Base-by-base conservation (phyloP, 2,888 invertebrate genomes). In the Lasioglossum calceatum region DNA sequence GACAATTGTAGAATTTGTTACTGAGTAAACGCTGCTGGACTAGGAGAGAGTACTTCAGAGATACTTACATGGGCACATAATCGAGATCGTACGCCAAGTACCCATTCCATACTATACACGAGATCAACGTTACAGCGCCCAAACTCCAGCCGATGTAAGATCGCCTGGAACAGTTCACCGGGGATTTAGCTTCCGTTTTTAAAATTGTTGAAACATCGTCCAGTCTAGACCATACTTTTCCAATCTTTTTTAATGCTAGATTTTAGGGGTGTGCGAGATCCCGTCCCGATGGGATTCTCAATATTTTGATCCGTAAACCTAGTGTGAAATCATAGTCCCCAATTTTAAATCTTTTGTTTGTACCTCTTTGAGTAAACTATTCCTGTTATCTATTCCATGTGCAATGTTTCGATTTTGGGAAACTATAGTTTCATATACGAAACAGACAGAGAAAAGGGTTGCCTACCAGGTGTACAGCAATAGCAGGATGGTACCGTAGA, bases 1-100 rank as follows among this genome's bases (percentile, higher is more conserved):
- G 27, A 32, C 32, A n/a, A 73, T 32, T 58, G 61, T 44, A 71
- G 14, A 27, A 4, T 47, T 64, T 8, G 8, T 4, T 14, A 0
- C 1, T 3, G 8, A 36, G 36, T 19, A 19, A 36, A 4, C 1
- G 16, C 19, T 19, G 10, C 36, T 10, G 12, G 10, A 12, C 23
- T 4, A 4, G 1, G 39, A n/a, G 19, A 1, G 39, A 19, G 36
- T 42, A 10, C 16, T 77, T 70, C 44, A 54, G 10, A n/a, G 39
- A 83, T 32, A 86, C 96, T 95, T 94, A 96, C 96, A 95, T 95
- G 10, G 95, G 95, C 16, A 95, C 93, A 80, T 95, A 96, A 78
- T 94, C 92, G 44, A 95, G 85, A 32, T 88, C 88, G 85, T 96
- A 96, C 0, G 95, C 94, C 70, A 93, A 92, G 81, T 95, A 95